Evolutionary conservation across 2,797 vertebrate species (phyloP).

Genomic region (Argya squamiceps): DNA sequence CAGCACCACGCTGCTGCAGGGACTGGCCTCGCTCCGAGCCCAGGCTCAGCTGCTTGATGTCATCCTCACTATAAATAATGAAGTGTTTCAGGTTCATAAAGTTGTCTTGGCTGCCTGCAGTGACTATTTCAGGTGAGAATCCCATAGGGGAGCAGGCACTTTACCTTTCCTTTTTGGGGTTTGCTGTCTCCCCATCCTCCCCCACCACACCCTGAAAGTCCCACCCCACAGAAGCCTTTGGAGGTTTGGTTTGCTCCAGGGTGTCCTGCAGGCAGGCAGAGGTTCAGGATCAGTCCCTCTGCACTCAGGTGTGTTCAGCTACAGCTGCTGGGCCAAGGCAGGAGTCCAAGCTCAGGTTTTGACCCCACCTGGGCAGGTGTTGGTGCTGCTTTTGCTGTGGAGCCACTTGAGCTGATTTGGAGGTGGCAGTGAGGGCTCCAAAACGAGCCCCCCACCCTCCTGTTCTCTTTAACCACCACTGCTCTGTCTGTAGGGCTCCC

Average conservation of each 20-base stretch:
- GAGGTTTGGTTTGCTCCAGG: background rate
- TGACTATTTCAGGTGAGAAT: constrained; percentile 94
- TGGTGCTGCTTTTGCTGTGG: background rate
- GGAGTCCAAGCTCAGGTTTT: background rate
- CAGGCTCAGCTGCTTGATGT: constrained; percentile 95
- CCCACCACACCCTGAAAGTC: background rate
- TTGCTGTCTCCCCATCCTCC: background rate
- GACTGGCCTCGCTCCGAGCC: constrained; percentile 88
- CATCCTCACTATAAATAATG: constrained; percentile 89
- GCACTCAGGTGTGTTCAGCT: background rate
- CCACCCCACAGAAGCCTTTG: background rate
- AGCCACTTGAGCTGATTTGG: background rate
- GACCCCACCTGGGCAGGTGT: background rate
- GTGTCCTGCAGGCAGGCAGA: background rate
- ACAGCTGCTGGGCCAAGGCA: background rate
- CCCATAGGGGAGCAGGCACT: constrained; percentile 9
- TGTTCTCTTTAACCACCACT: background rate
- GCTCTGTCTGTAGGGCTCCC: background rate
- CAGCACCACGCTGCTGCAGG: constrained; percentile 90
- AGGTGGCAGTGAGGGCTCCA: background rate
- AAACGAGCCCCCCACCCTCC: background rate
- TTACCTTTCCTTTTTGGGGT: background rate
- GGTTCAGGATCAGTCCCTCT: background rate
- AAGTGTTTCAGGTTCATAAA: constrained; percentile 94
- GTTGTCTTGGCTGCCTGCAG: constrained; percentile 97